Evolutionary conservation across 2,888 invertebrate species (phyloP), one percentile per base, ranked within the genome.

Genomic region (Spialia ferax): DNA sequence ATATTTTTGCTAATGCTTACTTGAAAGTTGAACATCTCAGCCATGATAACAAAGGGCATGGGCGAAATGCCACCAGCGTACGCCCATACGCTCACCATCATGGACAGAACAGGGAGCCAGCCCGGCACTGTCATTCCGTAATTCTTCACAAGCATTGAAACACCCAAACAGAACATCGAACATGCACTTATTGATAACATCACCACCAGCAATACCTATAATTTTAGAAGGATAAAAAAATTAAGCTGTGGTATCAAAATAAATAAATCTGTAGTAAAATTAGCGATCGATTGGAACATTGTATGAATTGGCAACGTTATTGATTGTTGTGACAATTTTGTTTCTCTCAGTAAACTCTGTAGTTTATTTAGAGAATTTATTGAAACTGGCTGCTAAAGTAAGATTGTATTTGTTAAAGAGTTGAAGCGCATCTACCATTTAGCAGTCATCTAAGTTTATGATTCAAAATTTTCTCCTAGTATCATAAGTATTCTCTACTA

Each of bases 11-110:
- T 32, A 32, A 4, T 6, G 5, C 70, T 73, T 56, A 84, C 87
- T 74, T 87, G 86, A 29, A 86, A 86, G 70, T 79, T 84, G 18
- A 87, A 84, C 71, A 84, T 78, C 67, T 88, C 87, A 0, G 86
- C 75, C 80, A 86, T 81, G 2, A 88, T 75, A 22, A 87, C 76
- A 15, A 78, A 86, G 0, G 86, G 85, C 1, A 86, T 55, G 0
- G 84, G 77, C 0, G 81, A 75, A 0, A 86, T 73, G 0, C 82
- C 86, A 13, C 74, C 79, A 0, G 85, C 80, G 57, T 82, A 86
- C 50, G 74, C 77, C 15, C 74, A 75, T 42, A 84, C 74, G 0
- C 70, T 59, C 0, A 81, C 1, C 26, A 82, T 73, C 62, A 86
- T 78, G 22, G 75, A 72, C 0, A 73, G 2, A 0, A 81, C 69